A percentile compares a stretch with the other conserved stretches of the same genome.
Conservation (phyloP, 2,888 invertebrate species). For the Nasonovia ribisnigri region DNA sequence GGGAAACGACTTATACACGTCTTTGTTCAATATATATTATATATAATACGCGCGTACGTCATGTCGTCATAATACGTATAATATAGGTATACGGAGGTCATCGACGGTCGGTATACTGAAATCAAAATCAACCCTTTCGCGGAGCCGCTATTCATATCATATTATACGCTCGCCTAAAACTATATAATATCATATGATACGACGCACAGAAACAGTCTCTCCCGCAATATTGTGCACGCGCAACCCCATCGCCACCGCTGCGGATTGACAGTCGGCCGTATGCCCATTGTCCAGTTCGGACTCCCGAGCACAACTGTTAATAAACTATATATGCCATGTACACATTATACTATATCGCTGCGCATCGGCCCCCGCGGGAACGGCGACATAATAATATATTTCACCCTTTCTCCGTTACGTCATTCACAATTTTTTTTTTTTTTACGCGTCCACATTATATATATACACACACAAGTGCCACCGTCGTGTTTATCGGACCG, state of each 20-base stretch:
- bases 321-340: background rate
- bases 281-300: slow-evolving; percentile 50
- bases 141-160: slow-evolving; percentile 18
- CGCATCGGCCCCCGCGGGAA: slow-evolving; percentile 39
- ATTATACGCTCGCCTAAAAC: background rate
- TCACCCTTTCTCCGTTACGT: slow-evolving; percentile 59
- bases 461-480: background rate
- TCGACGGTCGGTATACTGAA: background rate
- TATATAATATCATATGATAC: too few relatives aligned
- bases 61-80: too few relatives aligned
- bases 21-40: background rate
- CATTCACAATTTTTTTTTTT: slow-evolving; percentile 23
- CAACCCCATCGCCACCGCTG: background rate
- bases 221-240: background rate
- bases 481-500: slow-evolving; percentile 56
- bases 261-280: slow-evolving; percentile 10
- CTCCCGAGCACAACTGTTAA: slow-evolving; percentile 19
- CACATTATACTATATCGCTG: background rate
- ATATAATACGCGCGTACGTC: background rate
- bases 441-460: background rate
- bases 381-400: slow-evolving; percentile 31
- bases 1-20: background rate
- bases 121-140: slow-evolving; percentile 43
- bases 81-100: background rate
- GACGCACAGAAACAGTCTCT: background rate